phyloP scores from a whole-genome alignment of 2,888 invertebrate genomes.

The Atrina japonica region DNA sequence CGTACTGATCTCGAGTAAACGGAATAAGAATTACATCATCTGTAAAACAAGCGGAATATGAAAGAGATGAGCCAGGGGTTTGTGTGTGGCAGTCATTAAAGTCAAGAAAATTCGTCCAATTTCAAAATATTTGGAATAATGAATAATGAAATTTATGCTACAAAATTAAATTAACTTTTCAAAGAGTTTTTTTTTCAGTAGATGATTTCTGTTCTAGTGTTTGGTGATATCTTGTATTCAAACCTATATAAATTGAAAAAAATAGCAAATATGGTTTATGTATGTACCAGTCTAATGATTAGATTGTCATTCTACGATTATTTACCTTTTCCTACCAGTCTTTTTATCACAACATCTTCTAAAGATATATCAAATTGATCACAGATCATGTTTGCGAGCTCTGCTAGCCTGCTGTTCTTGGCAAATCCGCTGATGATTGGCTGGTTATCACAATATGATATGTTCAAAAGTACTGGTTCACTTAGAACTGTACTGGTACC shows the following conservation, averaged over 20 bases:
- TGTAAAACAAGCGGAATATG: not conserved
- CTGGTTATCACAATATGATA: slow-evolving; percentile 60
- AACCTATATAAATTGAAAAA: too few relatives aligned
- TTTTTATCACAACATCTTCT: slow-evolving; percentile 51
- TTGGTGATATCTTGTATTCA: too few relatives aligned
- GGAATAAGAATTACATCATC: slow-evolving; percentile 18
- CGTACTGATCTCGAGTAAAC: slow-evolving; percentile 17
- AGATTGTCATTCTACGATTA: too few relatives aligned
- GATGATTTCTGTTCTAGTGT: too few relatives aligned
- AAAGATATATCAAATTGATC: slow-evolving; percentile 52
- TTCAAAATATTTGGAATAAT: too few relatives aligned
- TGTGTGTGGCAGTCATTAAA: too few relatives aligned
- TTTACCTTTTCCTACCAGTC: slow-evolving; percentile 57
- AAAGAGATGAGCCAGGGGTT: not conserved
- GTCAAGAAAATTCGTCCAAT: too few relatives aligned
- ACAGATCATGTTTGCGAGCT: slow-evolving; percentile 62
- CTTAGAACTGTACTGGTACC: slow-evolving; percentile 46
- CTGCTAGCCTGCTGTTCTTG: slow-evolving; percentile 62
- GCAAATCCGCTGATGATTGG: slow-evolving; percentile 66
- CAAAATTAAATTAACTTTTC: too few relatives aligned
- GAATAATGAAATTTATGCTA: not conserved
- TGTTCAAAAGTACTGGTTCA: slow-evolving; percentile 72
- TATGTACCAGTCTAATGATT: too few relatives aligned
- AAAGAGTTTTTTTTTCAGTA: too few relatives aligned
- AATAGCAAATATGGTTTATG: too few relatives aligned